Percentiles rank a stretch among this genome's conserved stretches.
phyloP scores from a whole-genome alignment of 1,140 invertebrate genomes.

The Gerris buenoi region DNA sequence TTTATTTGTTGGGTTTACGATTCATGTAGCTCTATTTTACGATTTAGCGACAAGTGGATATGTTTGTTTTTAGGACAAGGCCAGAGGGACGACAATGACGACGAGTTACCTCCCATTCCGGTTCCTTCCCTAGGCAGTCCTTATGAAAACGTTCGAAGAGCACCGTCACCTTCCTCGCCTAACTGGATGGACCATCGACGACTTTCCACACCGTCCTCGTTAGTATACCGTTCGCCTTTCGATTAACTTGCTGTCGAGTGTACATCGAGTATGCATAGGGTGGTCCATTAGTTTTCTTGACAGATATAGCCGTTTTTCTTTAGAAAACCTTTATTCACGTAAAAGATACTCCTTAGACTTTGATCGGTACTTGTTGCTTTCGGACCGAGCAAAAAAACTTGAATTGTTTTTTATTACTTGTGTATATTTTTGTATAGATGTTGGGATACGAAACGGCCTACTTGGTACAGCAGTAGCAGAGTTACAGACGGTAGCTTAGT shows the following conservation, averaged over 20 bases:
- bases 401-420: not conserved
- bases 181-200: constrained; percentile 36
- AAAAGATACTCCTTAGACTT: no score
- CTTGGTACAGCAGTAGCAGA: constrained; percentile 30
- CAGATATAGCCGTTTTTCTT: no score
- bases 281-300: no score
- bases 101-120: constrained; percentile 39
- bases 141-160: constrained; percentile 41
- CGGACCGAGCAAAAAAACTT: no score
- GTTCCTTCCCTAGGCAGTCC: constrained; percentile 40
- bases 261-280: no score
- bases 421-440: not conserved
- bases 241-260: no score
- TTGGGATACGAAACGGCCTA: constrained; percentile 4
- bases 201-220: constrained; percentile 41
- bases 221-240: constrained; percentile 32
- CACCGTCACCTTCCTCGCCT: constrained; percentile 35
- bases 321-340: no score
- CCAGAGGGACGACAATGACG: constrained; percentile 12
- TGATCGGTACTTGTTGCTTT: no score
- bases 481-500: constrained; percentile 37
- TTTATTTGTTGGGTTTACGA: no score
- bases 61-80: constrained; percentile 15
- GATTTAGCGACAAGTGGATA: no score
- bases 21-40: no score